phyloP scores from a whole-genome alignment of 2,113 vertebrate species.

The Pleuronectes platessa region DNA sequence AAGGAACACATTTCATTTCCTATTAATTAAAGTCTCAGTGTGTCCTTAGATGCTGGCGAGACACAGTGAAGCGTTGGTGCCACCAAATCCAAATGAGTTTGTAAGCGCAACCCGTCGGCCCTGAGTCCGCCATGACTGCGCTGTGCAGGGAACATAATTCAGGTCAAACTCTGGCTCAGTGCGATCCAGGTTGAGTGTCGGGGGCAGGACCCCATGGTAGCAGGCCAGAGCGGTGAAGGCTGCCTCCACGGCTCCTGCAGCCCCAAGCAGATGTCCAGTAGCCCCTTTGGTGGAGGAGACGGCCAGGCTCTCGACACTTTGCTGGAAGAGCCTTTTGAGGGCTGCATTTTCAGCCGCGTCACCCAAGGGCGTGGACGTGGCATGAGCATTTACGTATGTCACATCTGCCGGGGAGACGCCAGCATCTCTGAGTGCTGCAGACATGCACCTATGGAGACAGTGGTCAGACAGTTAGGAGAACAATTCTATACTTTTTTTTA shows the following conservation, averaged over 20 bases:
- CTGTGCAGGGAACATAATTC: slow-evolving; percentile 89
- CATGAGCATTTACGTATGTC: slow-evolving; percentile 94
- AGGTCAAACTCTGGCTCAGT: slow-evolving; percentile 91
- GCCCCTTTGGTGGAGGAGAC: slow-evolving; percentile 97
- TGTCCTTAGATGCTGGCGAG: slow-evolving; percentile 83
- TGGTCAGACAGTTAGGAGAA: background rate
- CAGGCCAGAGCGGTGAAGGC: slow-evolving; percentile 93
- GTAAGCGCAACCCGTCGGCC: slow-evolving; percentile 87
- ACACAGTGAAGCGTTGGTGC: slow-evolving; percentile 95
- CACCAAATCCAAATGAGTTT: slow-evolving; percentile 98
- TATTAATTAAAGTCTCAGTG: background rate
- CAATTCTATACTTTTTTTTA: too few species aligned
- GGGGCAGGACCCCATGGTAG: slow-evolving; percentile 88
- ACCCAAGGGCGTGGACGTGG: slow-evolving; percentile 94
- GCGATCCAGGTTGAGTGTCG: slow-evolving; percentile 92
- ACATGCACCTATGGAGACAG: slow-evolving; percentile 88
- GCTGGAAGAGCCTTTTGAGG: slow-evolving; percentile 90
- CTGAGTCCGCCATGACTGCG: slow-evolving; percentile 87
- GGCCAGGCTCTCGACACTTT: slow-evolving; percentile 78
- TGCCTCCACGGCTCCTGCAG: slow-evolving; percentile 92
- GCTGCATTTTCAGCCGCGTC: slow-evolving; percentile 95
- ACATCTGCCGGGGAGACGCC: slow-evolving; percentile 84
- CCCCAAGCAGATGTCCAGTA: slow-evolving; percentile 94
- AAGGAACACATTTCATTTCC: background rate
- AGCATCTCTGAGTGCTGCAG: slow-evolving; percentile 90